phyloP scores from a whole-genome alignment of 2,113 vertebrate species.

The Corythornis cristatus region DNA sequence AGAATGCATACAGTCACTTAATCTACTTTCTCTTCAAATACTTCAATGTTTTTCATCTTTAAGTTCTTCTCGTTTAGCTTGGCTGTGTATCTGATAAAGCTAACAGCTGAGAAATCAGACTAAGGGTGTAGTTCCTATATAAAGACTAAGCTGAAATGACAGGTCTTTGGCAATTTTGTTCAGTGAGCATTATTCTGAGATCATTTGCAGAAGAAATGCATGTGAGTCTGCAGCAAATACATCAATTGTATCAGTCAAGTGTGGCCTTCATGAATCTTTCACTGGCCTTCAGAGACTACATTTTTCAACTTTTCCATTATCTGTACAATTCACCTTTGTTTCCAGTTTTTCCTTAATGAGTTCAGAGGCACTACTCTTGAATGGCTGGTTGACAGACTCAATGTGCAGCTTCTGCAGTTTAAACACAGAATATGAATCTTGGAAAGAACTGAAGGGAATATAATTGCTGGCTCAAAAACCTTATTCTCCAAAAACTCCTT shows the following conservation, averaged over 20 bases:
- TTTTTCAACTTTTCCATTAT: background rate
- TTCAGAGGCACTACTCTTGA: background rate
- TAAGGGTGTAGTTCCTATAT: background rate
- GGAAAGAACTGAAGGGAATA: background rate
- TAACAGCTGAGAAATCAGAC: conserved; percentile 35
- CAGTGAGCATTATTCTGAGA: background rate
- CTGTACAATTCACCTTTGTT: background rate
- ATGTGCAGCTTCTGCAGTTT: background rate
- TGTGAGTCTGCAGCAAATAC: background rate
- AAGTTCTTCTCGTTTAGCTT: conserved; percentile 2
- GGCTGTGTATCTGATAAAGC: background rate
- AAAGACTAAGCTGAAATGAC: background rate
- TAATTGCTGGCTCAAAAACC: background rate
- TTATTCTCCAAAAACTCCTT: background rate
- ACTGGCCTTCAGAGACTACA: background rate
- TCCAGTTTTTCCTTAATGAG: background rate
- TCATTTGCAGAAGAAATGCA: background rate
- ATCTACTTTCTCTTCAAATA: conserved; percentile 7
- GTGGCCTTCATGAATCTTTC: background rate
- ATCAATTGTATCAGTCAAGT: background rate
- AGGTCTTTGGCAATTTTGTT: background rate
- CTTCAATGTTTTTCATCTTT: background rate
- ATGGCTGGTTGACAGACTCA: background rate
- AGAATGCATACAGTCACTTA: background rate
- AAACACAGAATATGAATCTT: background rate